Base-by-base conservation (phyloP, 2,113 vertebrate genomes). In the Lucifuga dentata region DNA sequence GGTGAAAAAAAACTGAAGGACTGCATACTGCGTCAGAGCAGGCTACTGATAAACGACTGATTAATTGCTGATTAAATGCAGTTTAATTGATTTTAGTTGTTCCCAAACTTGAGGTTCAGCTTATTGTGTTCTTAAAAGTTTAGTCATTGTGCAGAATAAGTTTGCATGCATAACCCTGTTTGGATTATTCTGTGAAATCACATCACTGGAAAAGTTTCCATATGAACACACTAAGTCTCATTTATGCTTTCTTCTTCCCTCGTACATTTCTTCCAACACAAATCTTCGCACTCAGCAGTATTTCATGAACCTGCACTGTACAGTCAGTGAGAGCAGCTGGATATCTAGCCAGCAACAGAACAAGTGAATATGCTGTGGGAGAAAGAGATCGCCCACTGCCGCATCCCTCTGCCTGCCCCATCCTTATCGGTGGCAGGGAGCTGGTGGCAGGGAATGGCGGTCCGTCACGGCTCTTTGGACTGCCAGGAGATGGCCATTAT, bases 401-500 rank as follows among this genome's bases (percentile, higher is more conserved):
- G 49, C 16, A 45, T 61, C 66, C 55, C 39, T 51, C 66, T 40
- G 15, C 60, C 52, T 67, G 78, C 46, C 55, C 36, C 6, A 39
- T 82, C 66, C 70, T 86, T 90, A 90, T 89, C 83, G 40, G 83
- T 49, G 52, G 78, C 23, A 19, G 70, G 45, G 73, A 81, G 79
- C 63, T 12, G 60, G 40, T 55, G 76, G 81, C 55, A 43, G 63
- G 50, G 49, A 80, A 64, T 61, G 73, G 73, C 41, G 39, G 73
- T 44, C 73, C 60, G 87, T 90, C 84, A 88, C n/a, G 80, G 72
- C 69, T 79, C 83, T 77, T 62, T 74, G 79, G 77, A 68, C 80
- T 78, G 77, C 83, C 76, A 83, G 79, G 73, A 82, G 80, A 88
- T 59, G 65, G 50, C 72, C 87, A 89, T 88, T 91, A 91, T 88